Percentiles rank a stretch among this genome's conserved stretches.
Conservation (phyloP, 1,140 invertebrate genomes). For the Anastrepha ludens region DNA sequence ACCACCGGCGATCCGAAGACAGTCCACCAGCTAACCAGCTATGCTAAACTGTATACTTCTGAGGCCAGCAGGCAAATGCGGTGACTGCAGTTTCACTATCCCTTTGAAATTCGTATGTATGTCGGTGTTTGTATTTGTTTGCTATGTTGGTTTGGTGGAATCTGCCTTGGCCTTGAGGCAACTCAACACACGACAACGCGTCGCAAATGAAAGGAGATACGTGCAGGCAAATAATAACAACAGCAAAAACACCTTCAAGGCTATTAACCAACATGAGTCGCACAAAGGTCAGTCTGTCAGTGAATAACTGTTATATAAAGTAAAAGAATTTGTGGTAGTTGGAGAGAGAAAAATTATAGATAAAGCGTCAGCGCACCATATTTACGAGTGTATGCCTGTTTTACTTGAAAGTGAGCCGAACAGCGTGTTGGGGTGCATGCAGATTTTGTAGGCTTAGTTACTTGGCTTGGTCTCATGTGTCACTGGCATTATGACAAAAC, state of each 20-base stretch:
- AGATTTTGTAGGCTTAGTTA: no score
- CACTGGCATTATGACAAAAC: conserved; percentile 30
- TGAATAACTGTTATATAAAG: background rate
- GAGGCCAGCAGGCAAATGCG: background rate
- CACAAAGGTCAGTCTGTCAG: background rate
- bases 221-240: conserved; percentile 27
- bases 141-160: background rate
- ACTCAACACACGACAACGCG: conserved; percentile 30
- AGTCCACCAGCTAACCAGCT: background rate
- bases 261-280: conserved; percentile 14
- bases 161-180: conserved; percentile 31
- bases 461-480: background rate
- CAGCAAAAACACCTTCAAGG: conserved; percentile 29
- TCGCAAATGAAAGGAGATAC: conserved; percentile 43
- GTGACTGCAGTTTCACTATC: background rate
- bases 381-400: background rate
- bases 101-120: background rate
- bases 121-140: background rate
- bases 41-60: background rate
- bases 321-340: background rate
- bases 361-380: background rate
- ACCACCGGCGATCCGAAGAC: background rate
- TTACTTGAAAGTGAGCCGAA: no score
- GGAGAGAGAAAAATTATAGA: background rate
- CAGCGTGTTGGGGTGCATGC: no score